Conservation (phyloP, 2,888 invertebrate genomes). For the Drosophila fungiperda region DNA sequence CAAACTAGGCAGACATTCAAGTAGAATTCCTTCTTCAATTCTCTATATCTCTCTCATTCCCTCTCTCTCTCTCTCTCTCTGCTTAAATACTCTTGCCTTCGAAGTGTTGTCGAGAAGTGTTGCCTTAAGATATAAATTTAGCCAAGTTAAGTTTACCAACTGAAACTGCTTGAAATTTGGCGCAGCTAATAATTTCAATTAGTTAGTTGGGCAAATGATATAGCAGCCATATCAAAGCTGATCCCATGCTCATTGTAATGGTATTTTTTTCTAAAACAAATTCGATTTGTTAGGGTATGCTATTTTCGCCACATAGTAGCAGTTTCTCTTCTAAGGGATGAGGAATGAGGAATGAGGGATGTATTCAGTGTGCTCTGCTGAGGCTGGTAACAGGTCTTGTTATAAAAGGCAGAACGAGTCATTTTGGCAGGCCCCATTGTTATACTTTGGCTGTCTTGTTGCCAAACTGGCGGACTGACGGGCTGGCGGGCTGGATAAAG, state of each 20-base stretch:
- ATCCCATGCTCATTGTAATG: background rate
- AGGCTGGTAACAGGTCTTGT: slow-evolving; percentile 58
- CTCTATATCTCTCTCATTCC: too few species aligned
- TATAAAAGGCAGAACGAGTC: slow-evolving; percentile 67
- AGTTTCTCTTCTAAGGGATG: too few species aligned
- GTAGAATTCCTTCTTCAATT: slow-evolving; percentile 12
- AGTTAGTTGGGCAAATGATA: background rate
- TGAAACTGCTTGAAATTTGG: background rate
- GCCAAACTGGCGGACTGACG: slow-evolving; percentile 9
- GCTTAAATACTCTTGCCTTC: background rate
- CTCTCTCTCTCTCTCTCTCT: background rate
- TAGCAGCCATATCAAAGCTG: background rate
- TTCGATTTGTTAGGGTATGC: background rate
- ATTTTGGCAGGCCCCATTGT: slow-evolving; percentile 69
- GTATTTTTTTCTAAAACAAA: background rate
- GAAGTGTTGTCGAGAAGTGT: background rate
- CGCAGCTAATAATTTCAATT: background rate
- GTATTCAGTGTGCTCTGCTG: slow-evolving; percentile 14
- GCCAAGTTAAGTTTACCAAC: background rate
- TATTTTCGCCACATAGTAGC: background rate
- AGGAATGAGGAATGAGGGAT: background rate
- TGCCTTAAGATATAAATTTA: background rate
- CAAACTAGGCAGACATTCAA: slow-evolving; percentile 52
- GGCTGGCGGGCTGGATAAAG: slow-evolving; percentile 5
- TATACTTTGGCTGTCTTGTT: slow-evolving; percentile 26